phyloP scores from a whole-genome alignment of 2,888 invertebrate species.

The Rugalucina vietnamica region DNA sequence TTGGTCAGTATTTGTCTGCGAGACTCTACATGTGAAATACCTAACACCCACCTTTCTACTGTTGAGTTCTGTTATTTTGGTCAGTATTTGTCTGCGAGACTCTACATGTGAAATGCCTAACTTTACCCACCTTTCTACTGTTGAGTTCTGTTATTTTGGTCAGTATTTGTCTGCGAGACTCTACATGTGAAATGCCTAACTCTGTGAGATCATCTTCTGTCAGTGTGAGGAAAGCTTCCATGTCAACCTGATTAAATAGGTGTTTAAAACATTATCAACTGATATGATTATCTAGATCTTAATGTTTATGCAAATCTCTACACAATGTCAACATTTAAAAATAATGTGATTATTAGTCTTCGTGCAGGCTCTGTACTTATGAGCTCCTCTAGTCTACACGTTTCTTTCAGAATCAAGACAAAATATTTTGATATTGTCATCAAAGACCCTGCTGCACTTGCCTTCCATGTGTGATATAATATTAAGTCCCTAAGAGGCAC shows the following conservation, averaged over 20 bases:
- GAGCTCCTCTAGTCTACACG: no score
- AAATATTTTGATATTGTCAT: no score
- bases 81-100: constrained; percentile 80
- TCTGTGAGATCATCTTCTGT: constrained; percentile 82
- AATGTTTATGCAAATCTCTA: no score
- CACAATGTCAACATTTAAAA: no score
- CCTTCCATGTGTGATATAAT: no score
- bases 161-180: constrained; percentile 81
- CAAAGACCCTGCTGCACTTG: no score
- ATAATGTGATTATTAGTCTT: no score
- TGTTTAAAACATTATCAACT: no score
- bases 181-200: constrained; percentile 80
- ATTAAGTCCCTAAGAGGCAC: no score
- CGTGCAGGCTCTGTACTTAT: no score
- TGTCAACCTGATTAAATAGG: constrained; percentile 79
- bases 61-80: constrained; percentile 80
- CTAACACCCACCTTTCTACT: constrained; percentile 81
- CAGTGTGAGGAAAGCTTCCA: constrained; percentile 83
- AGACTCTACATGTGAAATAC: constrained; percentile 80
- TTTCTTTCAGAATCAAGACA: no score
- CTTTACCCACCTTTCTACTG: constrained; percentile 78
- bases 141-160: constrained; percentile 80
- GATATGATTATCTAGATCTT: no score
- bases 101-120: constrained; percentile 80
- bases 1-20: constrained; percentile 81